Base-by-base conservation (phyloP, 2,797 vertebrate genomes). In the Peromyscus nudipes region DNA sequence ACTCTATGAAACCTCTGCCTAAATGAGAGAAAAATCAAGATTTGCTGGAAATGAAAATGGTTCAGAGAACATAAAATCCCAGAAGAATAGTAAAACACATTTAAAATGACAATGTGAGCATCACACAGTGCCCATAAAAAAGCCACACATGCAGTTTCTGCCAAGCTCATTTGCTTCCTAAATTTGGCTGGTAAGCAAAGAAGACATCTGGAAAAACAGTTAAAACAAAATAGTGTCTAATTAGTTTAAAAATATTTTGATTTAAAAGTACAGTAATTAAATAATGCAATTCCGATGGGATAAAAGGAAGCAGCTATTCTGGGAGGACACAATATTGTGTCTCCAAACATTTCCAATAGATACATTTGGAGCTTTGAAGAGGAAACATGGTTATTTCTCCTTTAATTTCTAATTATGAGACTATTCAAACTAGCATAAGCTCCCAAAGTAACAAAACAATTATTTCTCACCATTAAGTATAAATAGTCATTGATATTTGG, bases 231-330 rank as follows among this genome's bases (percentile, higher is more conserved):
- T 86, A 97, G 29, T 96, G 89, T 97, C 97, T 98, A 96, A 97
- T 98, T 97, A 93, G 89, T 94, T 98, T 97, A 37, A 90, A 97
- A 98, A 98, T 98, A 97, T 98, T 98, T 97, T 97, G 94, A 91
- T 95, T 96, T 84, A 97, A 91, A 96, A 93, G 57, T 94, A 55
- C 31, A 95, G 95, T 97, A 97, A 97, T 97, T 97, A 97, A 97
- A 96, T 96, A 96, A 95, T 95, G 81, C 5, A 55, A 73, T 92
- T 96, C 87, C 80, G 19, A 82, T 11, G 10, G 81, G 34, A 96
- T 94, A 69, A 96, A 96, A 94, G 65, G 71, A 95, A 96, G 77
- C 16, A 29, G 25, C 55, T 96, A 60, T 95, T 88, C 76, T 84
- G 64, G 62, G 69, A 94, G 96, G 89, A 91, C 21, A 60, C 23